Percentiles rank a stretch among this genome's conserved stretches.
These are phyloP conservation scores for Excalfactoria chinensis DNA, from an alignment of 2,113 vertebrate genomes.

Conservation along the genomic window DNA sequence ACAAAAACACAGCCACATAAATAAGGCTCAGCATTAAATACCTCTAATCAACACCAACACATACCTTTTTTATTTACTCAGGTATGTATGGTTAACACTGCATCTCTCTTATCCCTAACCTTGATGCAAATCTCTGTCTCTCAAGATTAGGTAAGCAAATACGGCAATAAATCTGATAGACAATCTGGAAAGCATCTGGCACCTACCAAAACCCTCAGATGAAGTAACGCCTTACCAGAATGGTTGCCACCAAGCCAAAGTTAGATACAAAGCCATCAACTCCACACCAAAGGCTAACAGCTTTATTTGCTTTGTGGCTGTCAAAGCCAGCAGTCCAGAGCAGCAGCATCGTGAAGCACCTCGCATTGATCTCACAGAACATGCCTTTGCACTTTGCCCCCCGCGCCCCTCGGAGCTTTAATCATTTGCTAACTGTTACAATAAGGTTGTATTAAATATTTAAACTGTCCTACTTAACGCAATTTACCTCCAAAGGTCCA, in stretches of 20 bases:
- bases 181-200: constrained; percentile 33
- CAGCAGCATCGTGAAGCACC: constrained; percentile 29
- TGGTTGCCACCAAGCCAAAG: background rate
- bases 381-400: constrained; percentile 4
- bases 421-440: constrained; percentile 91
- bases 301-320: background rate
- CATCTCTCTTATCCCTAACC: background rate
- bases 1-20: background rate
- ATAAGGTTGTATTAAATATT: constrained; percentile 93
- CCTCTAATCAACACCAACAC: background rate
- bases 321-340: background rate
- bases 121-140: constrained; percentile 57
- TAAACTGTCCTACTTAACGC: constrained; percentile 88
- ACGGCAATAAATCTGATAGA: constrained; percentile 50
- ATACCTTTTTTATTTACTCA: background rate
- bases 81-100: constrained; percentile 30
- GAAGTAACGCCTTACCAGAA: background rate
- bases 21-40: background rate
- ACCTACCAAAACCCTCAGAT: background rate
- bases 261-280: background rate
- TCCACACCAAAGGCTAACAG: background rate
- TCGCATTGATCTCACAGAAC: constrained; percentile 73
- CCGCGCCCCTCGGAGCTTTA: constrained; percentile 76
- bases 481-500: constrained; percentile 91
- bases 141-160: constrained; percentile 16